These are phyloP conservation scores for Cladopsammia gracilis DNA, from an alignment of 64 coral and sea anemone species.

Conservation along the genomic window DNA sequence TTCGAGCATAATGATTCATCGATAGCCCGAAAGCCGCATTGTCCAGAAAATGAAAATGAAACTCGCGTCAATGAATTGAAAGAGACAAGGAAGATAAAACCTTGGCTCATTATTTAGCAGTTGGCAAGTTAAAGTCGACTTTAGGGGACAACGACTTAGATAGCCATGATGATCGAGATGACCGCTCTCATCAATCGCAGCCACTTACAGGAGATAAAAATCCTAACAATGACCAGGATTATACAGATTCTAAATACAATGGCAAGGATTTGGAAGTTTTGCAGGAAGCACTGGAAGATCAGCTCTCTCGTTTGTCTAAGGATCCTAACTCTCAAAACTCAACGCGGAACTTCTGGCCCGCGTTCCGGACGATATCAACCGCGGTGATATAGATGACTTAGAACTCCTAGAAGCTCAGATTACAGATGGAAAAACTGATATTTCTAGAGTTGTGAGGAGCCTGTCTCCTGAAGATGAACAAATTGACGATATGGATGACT, in stretches of 20 bases:
- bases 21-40: not conserved
- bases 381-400: slow-evolving; percentile 52
- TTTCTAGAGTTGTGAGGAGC: slow-evolving; percentile 13
- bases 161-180: not conserved
- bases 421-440: slow-evolving; percentile 24
- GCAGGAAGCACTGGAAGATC: slow-evolving; percentile 25
- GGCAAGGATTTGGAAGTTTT: slow-evolving; percentile 22
- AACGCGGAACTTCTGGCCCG: slow-evolving; percentile 18
- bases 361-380: slow-evolving; percentile 60
- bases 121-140: slow-evolving; percentile 23
- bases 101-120: slow-evolving; percentile 26
- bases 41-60: not conserved
- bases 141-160: not conserved
- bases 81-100: slow-evolving; percentile 25
- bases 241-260: not conserved
- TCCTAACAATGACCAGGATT: not conserved
- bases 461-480: not conserved
- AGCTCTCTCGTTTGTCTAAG: not conserved
- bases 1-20: slow-evolving; percentile 1
- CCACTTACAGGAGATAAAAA: not conserved
- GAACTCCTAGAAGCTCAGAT: slow-evolving; percentile 61
- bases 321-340: slow-evolving; percentile 17
- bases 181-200: not conserved
- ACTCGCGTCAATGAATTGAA: not conserved
- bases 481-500: not conserved